Evolutionary conservation across 2,888 invertebrate genomes (phyloP), one percentile per base, ranked within the genome.

Genomic region (Morpho helenor): DNA sequence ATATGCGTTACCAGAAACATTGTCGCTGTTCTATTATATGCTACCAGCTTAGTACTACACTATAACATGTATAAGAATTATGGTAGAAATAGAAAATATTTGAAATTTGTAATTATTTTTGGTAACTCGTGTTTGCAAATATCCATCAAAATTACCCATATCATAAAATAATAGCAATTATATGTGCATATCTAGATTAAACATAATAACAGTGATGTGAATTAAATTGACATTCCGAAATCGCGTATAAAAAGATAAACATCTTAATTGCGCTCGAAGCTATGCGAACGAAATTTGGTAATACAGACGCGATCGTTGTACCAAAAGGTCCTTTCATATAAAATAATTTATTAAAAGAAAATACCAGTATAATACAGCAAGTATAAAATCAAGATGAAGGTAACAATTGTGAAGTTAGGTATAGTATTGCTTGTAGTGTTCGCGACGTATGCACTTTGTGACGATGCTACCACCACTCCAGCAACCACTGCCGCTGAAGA

Each of bases 391-490:
- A n/a, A 57, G 49, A 66, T 62, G 72, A 68, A 75, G 49, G 70
- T 67, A 41, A 65, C 72, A 31, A 39, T 75, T 4, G 56, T 72
- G 1, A 76, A 75, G 52, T 47, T 84, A 10, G 31, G 75, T 0
- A n/a, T 57, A 8, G 22, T 81, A 16, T 16, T 16, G 16, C 63
- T 81, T n/a, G 48, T 80, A 1, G 51, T 81, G 23, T 41, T 80
- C 6, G 60, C 82, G 55, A 62, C 76, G 10, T 75, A 80, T 7
- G 70, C 68, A 5, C 64, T 68, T 8, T 80, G 84, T 57, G 81
- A 89, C 71, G 88, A 87, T 46, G 79, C 74, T 1, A 76, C 81
- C 0, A 79, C 83, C n/a, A 69, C 80, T 2, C 68, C 64, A 2
- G 65, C 63, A 6, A 64, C 80, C 0, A 78, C 86, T 0, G 82